Percentiles rank a stretch among this genome's conserved stretches.
These are phyloP conservation scores for Drosophila bunnanda DNA, from an alignment of 2,888 invertebrate genomes.

Conservation along the genomic window DNA sequence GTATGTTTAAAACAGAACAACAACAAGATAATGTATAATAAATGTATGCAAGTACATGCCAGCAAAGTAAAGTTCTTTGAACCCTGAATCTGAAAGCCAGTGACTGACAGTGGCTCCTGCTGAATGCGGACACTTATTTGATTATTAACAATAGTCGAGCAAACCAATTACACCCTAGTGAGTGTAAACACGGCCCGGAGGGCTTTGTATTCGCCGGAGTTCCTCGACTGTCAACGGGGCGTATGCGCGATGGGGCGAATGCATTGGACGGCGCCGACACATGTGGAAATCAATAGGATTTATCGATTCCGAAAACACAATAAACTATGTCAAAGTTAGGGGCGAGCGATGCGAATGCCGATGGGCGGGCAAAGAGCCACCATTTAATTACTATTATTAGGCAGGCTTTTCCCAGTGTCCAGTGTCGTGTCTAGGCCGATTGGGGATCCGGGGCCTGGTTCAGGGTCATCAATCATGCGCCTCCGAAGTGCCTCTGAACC, in stretches of 20 bases:
- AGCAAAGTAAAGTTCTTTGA: slow-evolving; percentile 63
- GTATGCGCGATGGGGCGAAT: slow-evolving; percentile 55
- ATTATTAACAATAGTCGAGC: slow-evolving; percentile 63
- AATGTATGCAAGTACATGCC: slow-evolving; percentile 47
- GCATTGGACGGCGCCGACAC: slow-evolving; percentile 25
- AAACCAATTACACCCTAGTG: slow-evolving; percentile 68
- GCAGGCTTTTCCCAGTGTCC: slow-evolving; percentile 17
- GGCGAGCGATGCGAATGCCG: slow-evolving; percentile 57
- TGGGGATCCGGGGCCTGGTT: slow-evolving; percentile 20
- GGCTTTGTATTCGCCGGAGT: slow-evolving; percentile 14
- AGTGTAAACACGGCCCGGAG: slow-evolving; percentile 50
- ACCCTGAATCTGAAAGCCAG: slow-evolving; percentile 37
- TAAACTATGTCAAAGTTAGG: slow-evolving; percentile 75
- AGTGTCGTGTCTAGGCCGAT: slow-evolving; percentile 28
- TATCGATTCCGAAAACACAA: slow-evolving; percentile 61
- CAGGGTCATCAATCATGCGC: slow-evolving; percentile 62
- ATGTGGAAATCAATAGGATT: slow-evolving; percentile 66
- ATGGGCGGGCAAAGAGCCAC: slow-evolving; percentile 37
- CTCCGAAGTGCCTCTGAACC: slow-evolving; percentile 17
- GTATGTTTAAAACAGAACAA: slow-evolving; percentile 30
- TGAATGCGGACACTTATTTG: slow-evolving; percentile 45
- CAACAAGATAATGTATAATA: slow-evolving; percentile 42
- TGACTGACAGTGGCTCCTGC: neutral
- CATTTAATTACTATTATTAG: slow-evolving; percentile 70
- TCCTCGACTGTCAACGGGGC: slow-evolving; percentile 28